Conservation (phyloP, 2,888 invertebrate species). For the Brachyopa scutellaris region DNA sequence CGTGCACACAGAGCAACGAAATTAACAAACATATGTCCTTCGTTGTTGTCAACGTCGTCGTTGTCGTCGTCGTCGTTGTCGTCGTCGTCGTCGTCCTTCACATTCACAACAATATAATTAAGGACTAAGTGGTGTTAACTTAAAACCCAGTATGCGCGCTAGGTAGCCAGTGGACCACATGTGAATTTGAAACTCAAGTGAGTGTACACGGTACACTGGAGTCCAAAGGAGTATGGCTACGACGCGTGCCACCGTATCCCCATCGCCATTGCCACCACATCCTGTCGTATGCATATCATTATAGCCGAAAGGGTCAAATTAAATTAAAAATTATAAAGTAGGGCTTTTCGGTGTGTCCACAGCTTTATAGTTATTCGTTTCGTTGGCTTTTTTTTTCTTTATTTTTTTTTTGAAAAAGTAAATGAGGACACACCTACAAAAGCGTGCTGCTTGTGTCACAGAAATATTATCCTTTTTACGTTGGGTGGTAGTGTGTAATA, state of each 20-base stretch:
- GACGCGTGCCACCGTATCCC: conserved; percentile 63
- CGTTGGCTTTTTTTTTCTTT: conserved; percentile 8
- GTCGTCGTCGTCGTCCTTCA: conserved; percentile 48
- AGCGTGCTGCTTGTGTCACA: not conserved
- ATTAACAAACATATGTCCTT: conserved; percentile 69
- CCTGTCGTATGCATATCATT: conserved; percentile 60
- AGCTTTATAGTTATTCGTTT: conserved; percentile 43
- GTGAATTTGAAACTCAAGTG: conserved; percentile 65
- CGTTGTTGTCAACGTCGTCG: not conserved
- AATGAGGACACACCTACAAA: not conserved
- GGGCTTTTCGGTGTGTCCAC: conserved; percentile 58
- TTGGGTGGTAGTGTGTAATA: conserved; percentile 26
- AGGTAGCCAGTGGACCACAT: conserved; percentile 50
- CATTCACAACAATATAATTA: conserved; percentile 71
- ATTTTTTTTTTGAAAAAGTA: not conserved
- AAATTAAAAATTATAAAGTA: conserved; percentile 71
- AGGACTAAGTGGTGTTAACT: conserved; percentile 72
- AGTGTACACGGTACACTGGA: not conserved
- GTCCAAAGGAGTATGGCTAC: not conserved
- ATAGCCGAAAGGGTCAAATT: conserved; percentile 69
- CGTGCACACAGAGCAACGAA: conserved; percentile 38
- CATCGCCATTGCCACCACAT: conserved; percentile 47
- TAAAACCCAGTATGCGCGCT: conserved; percentile 53
- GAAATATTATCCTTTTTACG: not conserved
- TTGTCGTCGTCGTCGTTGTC: not conserved